Percentiles rank a stretch among this genome's conserved stretches.
phyloP scores from a whole-genome alignment of 2,113 vertebrate species.

The Mus spicilegus region DNA sequence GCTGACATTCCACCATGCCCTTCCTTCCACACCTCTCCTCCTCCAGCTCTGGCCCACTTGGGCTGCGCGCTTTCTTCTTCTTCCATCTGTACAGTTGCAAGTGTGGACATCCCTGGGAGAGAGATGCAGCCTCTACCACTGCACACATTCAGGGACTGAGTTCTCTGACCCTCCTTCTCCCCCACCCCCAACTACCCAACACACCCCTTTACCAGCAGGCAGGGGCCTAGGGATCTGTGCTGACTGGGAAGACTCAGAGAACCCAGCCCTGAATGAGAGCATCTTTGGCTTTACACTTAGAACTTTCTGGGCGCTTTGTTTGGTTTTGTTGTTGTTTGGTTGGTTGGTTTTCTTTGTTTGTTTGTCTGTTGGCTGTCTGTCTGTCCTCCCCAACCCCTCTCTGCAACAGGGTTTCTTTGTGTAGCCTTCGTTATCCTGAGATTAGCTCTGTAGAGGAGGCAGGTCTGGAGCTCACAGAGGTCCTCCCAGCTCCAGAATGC shows the following conservation, averaged over 20 bases:
- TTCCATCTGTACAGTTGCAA: not conserved
- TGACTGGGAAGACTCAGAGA: not conserved
- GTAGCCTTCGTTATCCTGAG: not conserved
- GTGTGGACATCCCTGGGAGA: not conserved
- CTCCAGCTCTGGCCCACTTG: accelerated
- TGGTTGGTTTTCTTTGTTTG: not conserved
- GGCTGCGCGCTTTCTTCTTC: not conserved
- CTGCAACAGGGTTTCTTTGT: not conserved
- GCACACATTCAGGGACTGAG: not conserved
- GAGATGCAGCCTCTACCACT: accelerated
- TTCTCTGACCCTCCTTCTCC: not conserved
- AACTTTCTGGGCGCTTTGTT: not conserved
- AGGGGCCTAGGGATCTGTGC: not conserved
- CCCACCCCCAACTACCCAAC: no score
- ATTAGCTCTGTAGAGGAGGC: not conserved
- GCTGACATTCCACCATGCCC: not conserved
- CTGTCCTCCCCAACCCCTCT: no score
- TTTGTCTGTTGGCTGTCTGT: no score
- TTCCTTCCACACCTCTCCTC: not conserved
- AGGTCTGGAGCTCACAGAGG: not conserved
- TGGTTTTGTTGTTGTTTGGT: not conserved
- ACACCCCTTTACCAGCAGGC: not conserved
- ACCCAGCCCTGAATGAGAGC: accelerated
- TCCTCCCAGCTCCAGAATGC: not conserved
- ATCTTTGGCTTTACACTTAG: accelerated